Evolutionary conservation across 2,113 vertebrate species (phyloP).

Genomic region (Salvator merianae): DNA sequence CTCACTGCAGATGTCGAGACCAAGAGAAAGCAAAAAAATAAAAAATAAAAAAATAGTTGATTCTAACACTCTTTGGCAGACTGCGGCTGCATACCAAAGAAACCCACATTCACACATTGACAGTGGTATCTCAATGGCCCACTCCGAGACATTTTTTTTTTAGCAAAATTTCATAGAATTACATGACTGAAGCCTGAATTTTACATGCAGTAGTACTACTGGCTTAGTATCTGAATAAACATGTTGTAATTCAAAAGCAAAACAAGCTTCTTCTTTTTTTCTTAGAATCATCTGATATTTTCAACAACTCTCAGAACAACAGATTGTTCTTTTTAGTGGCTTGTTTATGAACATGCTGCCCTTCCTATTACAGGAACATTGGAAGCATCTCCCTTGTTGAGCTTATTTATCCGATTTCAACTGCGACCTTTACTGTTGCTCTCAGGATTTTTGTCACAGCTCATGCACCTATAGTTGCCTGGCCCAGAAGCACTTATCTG

Average conservation of each 20-base stretch:
- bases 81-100: background rate
- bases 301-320: slow-evolving; percentile 48
- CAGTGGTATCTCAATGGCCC: background rate
- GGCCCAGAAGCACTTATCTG: background rate
- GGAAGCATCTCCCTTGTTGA: slow-evolving; percentile 47
- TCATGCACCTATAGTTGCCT: fast-evolving
- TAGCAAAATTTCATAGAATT: background rate
- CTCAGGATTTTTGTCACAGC: slow-evolving; percentile 38
- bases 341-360: slow-evolving; percentile 48
- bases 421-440: slow-evolving; percentile 50
- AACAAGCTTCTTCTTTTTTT: slow-evolving; percentile 6
- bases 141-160: background rate
- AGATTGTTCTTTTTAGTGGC: slow-evolving; percentile 56
- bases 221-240: slow-evolving; percentile 29
- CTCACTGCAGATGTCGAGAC: background rate
- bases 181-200: background rate
- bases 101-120: background rate
- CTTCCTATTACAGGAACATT: slow-evolving; percentile 54
- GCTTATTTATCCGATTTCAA: slow-evolving; percentile 41
- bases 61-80: background rate
- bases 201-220: slow-evolving; percentile 17
- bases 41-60: background rate
- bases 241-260: slow-evolving; percentile 6
- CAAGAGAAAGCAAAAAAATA: background rate
- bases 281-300: slow-evolving; percentile 47